phyloP scores from a whole-genome alignment of 2,888 invertebrate species.

The Xestia sexstrigata region DNA sequence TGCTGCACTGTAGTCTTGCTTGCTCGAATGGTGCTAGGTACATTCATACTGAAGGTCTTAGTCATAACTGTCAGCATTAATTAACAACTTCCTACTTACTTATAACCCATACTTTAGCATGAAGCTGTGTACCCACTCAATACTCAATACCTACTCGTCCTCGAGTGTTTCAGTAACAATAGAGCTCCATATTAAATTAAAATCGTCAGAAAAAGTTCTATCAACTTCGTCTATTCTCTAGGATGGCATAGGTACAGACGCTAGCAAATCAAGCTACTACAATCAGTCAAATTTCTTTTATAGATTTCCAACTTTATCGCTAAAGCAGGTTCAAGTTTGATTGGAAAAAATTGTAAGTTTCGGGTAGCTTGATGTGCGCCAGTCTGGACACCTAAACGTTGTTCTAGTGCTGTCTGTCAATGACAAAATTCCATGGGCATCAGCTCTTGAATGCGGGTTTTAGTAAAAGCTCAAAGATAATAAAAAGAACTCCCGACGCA shows the following conservation, averaged over 20 bases:
- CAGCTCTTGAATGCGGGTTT: too few species aligned
- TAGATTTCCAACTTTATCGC: too few species aligned
- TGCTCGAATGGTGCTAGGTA: conserved; percentile 51
- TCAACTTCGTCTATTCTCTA: not conserved
- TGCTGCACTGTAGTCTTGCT: conserved; percentile 41
- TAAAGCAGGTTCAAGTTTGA: too few species aligned
- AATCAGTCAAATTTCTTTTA: too few species aligned
- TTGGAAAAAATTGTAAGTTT: too few species aligned
- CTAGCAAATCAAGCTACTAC: too few species aligned
- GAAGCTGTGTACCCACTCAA: conserved; percentile 1
- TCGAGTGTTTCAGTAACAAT: not conserved
- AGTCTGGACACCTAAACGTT: too few species aligned
- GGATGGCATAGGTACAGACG: not conserved
- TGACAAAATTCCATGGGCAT: not conserved
- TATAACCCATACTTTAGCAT: not conserved
- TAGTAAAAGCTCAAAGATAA: not conserved
- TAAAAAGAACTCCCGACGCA: not conserved
- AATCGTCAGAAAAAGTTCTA: not conserved
- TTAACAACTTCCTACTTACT: not conserved
- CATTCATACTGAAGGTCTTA: conserved; percentile 15
- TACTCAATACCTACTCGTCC: not conserved
- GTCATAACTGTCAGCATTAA: conserved; percentile 25
- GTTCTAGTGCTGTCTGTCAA: too few species aligned
- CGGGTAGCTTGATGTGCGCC: too few species aligned
- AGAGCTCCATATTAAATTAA: not conserved